Conservation (phyloP, 35 echinoderm and acorn worm species). For the Patiria miniata region DNA sequence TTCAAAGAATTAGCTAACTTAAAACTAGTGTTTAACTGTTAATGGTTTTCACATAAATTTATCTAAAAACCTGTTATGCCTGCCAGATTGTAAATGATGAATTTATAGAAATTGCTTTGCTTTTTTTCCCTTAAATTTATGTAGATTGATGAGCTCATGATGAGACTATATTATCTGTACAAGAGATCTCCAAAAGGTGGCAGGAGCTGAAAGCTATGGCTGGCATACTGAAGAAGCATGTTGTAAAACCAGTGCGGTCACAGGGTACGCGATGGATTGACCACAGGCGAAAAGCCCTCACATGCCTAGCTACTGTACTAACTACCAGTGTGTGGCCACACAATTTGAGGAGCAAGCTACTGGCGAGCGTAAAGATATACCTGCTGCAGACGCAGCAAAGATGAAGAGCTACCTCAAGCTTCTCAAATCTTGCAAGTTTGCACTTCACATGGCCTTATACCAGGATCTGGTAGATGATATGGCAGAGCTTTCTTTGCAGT, state of each 20-base stretch:
- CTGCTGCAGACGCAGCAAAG: constrained; percentile 56
- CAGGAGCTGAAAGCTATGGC: constrained; percentile 61
- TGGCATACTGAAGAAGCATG: constrained; percentile 35
- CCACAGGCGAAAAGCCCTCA: constrained; percentile 60
- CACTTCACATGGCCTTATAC: constrained; percentile 46
- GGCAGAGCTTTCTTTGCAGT: constrained; percentile 40
- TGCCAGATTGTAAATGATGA: no score
- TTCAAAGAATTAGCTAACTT: no score
- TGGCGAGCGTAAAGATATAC: constrained; percentile 30
- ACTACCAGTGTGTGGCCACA: constrained; percentile 19
- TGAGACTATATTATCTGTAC: constrained; percentile 70
- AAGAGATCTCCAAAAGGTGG: constrained; percentile 56
- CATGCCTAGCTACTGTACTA: constrained; percentile 31
- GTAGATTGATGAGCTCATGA: constrained; percentile 74
- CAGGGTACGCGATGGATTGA: constrained; percentile 77
- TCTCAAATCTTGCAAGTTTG: constrained; percentile 44
- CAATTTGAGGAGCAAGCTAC: constrained; percentile 60
- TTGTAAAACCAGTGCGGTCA: constrained; percentile 61
- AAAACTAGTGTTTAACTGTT: neutral
- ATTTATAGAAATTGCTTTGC: neutral
- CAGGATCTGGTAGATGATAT: constrained; percentile 56
- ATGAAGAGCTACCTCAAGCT: constrained; percentile 55
- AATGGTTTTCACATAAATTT: neutral
- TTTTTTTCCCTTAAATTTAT: neutral
- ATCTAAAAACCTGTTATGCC: neutral